phyloP scores from a whole-genome alignment of 1,140 invertebrate genomes.

The Drosophila micromelanica region DNA sequence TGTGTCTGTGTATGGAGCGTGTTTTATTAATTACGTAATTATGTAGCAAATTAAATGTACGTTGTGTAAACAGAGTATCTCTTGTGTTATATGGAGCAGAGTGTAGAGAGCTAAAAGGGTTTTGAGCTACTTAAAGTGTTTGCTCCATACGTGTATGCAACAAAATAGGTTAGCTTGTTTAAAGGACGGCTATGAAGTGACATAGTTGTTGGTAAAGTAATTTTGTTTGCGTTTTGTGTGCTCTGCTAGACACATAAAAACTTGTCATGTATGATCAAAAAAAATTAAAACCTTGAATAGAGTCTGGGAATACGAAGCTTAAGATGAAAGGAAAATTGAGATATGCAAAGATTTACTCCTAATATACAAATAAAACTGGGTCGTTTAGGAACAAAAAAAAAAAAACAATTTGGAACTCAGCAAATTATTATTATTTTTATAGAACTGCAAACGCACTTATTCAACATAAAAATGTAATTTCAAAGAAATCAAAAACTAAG shows the following conservation, averaged over 20 bases:
- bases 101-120: slow-evolving; percentile 13
- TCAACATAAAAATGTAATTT: too few relatives aligned
- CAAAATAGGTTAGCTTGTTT: slow-evolving; percentile 67
- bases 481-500: too few relatives aligned
- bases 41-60: slow-evolving; percentile 78
- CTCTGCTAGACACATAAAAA: slow-evolving; percentile 32
- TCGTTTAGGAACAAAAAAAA: too few relatives aligned
- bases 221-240: slow-evolving; percentile 47
- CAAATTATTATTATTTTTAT: too few relatives aligned
- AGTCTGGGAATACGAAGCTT: too few relatives aligned
- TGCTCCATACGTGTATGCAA: slow-evolving; percentile 43
- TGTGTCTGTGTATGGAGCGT: slow-evolving; percentile 25
- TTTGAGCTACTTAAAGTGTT: slow-evolving; percentile 61
- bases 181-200: slow-evolving; percentile 37
- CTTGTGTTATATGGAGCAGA: slow-evolving; percentile 35
- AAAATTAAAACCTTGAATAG: slow-evolving; percentile 25
- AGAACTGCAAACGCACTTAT: too few relatives aligned
- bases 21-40: slow-evolving; percentile 81
- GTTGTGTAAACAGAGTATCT: slow-evolving; percentile 21
- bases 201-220: slow-evolving; percentile 56
- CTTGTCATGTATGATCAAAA: not conserved
- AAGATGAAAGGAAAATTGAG: too few relatives aligned
- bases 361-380: too few relatives aligned
- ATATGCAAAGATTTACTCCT: too few relatives aligned
- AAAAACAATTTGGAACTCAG: too few relatives aligned